phyloP scores from a whole-genome alignment of 2,888 invertebrate species.

The Hecatera dysodea region DNA sequence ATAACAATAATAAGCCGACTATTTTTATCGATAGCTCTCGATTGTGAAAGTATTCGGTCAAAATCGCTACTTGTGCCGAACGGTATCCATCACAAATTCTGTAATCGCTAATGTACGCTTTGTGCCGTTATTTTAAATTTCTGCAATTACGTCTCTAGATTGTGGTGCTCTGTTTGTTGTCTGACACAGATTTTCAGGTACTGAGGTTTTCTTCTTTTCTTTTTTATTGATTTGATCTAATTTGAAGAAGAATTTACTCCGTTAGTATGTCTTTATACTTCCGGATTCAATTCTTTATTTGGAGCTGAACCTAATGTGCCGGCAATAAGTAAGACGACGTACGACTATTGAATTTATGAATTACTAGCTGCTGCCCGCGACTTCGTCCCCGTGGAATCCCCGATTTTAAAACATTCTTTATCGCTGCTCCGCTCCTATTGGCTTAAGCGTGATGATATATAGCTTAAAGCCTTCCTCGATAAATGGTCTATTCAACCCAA shows the following conservation, averaged over 20 bases:
- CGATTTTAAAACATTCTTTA: no score
- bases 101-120: conserved; percentile 55
- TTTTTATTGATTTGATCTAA: not conserved
- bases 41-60: conserved; percentile 67
- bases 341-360: no score
- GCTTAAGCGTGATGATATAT: no score
- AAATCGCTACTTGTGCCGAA: conserved; percentile 61
- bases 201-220: not conserved
- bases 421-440: no score
- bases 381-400: no score
- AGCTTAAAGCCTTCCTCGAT: no score
- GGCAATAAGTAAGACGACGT: not conserved
- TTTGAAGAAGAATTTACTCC: no score
- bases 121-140: conserved; percentile 59
- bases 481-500: no score
- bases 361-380: no score
- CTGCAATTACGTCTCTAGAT: conserved; percentile 49
- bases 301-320: no score
- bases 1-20: conserved; percentile 68
- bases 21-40: conserved; percentile 66
- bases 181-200: conserved; percentile 37
- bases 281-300: not conserved
- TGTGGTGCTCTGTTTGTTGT: conserved; percentile 24
- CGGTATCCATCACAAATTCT: conserved; percentile 59
- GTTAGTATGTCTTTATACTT: not conserved